Conservation (phyloP, 2,113 vertebrate species). For the Mohoua ochrocephala region DNA sequence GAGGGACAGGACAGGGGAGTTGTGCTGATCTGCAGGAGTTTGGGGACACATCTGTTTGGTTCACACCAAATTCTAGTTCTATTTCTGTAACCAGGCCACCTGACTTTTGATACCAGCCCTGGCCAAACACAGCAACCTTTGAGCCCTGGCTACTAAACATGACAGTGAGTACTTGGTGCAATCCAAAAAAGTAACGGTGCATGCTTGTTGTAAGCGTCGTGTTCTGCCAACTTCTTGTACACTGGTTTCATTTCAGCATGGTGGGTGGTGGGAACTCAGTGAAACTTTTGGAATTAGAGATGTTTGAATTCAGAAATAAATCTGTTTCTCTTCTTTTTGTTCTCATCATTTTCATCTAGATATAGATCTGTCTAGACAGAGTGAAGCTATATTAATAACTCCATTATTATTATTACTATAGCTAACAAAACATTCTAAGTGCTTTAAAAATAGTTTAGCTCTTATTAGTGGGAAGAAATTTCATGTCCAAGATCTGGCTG, state of each 20-base stretch:
- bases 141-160: not conserved
- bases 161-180: not conserved
- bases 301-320: not conserved
- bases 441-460: constrained; percentile 16
- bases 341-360: not conserved
- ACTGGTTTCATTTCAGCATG: not conserved
- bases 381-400: constrained; percentile 22
- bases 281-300: not conserved
- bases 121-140: not conserved
- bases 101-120: not conserved
- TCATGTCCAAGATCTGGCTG: constrained; percentile 1
- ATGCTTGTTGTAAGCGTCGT: not conserved
- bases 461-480: not conserved
- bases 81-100: not conserved
- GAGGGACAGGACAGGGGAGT: not conserved
- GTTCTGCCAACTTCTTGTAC: not conserved
- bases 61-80: not conserved
- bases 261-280: not conserved
- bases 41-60: not conserved
- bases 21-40: not conserved
- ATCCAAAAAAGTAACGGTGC: not conserved
- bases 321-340: constrained; percentile 10
- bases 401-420: constrained; percentile 5
- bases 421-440: constrained; percentile 14
- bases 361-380: constrained; percentile 35